These are phyloP conservation scores for Drosophila burlai DNA, from an alignment of 1,140 invertebrate species.

Conservation along the genomic window DNA sequence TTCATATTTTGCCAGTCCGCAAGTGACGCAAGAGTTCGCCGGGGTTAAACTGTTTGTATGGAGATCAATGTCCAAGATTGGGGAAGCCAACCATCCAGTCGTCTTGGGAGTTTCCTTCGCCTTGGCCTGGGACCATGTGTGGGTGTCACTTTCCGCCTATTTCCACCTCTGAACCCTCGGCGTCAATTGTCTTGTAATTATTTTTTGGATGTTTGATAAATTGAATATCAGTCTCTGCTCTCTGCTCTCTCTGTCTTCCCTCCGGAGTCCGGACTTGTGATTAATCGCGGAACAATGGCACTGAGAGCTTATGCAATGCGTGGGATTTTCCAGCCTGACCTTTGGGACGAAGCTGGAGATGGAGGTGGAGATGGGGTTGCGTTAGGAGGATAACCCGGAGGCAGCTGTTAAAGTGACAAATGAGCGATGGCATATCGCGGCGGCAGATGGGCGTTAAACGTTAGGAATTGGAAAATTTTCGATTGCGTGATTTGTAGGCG, in stretches of 20 bases:
- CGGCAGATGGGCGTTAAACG: constrained; percentile 49
- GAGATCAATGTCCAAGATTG: constrained; percentile 68
- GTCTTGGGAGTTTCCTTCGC: constrained; percentile 19
- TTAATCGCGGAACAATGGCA: constrained; percentile 61
- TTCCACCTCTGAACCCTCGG: constrained; percentile 55
- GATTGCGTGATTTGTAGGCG: constrained; percentile 2
- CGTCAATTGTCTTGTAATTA: constrained; percentile 82
- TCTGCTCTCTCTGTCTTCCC: constrained; percentile 13
- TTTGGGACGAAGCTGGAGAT: constrained; percentile 36
- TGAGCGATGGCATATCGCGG: constrained; percentile 69
- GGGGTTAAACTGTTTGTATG: constrained; percentile 79
- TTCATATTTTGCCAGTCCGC: constrained; percentile 31
- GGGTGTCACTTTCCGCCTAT: constrained; percentile 63
- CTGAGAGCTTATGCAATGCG: constrained; percentile 67
- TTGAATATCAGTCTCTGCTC: constrained; percentile 70
- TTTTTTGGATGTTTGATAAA: constrained; percentile 74
- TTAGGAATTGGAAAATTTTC: constrained; percentile 17
- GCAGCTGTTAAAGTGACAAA: constrained; percentile 70
- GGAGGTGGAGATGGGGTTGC: constrained; percentile 7
- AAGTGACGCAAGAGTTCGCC: constrained; percentile 70
- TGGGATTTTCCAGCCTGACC: constrained; percentile 62
- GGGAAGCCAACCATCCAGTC: constrained; percentile 8
- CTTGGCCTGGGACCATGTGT: constrained; percentile 26
- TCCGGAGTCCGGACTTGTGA: constrained; percentile 34
- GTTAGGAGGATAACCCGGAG: constrained; percentile 16